A percentile compares a stretch with the other conserved stretches of the same genome.
These are phyloP conservation scores for Holocentrus rufus DNA, from an alignment of 2,797 vertebrate genomes.

Conservation along the genomic window DNA sequence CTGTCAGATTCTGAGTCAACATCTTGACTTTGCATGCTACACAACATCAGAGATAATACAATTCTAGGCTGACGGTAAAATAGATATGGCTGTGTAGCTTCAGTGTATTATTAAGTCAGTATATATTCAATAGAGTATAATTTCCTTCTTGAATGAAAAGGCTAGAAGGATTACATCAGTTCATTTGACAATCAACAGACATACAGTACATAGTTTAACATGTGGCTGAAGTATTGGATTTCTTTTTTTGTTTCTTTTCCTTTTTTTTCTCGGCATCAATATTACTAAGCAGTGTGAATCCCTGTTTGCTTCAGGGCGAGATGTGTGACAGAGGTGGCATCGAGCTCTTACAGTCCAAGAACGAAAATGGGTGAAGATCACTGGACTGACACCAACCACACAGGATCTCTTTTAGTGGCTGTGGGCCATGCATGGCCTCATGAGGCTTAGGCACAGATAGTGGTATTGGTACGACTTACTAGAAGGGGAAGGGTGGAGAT, in stretches of 20 bases:
- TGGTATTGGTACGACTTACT: conserved; percentile 89
- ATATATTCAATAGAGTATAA: conserved; percentile 53
- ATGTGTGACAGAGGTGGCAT: conserved; percentile 99
- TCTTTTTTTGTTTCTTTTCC: conserved; percentile 76
- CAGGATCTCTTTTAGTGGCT: conserved; percentile 97
- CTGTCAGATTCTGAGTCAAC: conserved; percentile 77
- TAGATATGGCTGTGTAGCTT: conserved; percentile 57
- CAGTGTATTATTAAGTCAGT: conserved; percentile 62
- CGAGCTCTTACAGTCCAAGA: conserved; percentile 99
- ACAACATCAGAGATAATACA: conserved; percentile 80
- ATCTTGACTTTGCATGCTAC: conserved; percentile 88
- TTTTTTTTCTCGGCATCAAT: conserved; percentile 91
- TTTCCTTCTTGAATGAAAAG: conserved; percentile 55
- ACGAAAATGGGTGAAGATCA: conserved; percentile 99
- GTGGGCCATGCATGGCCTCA: conserved; percentile 91
- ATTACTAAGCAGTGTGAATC: conserved; percentile 99
- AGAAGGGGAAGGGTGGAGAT: conserved; percentile 84
- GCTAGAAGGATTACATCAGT: conserved; percentile 87
- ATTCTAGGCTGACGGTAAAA: conserved; percentile 67
- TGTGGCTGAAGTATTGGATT: conserved; percentile 92
- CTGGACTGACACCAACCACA: conserved; percentile 96
- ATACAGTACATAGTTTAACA: conserved; percentile 86
- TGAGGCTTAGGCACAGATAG: conserved; percentile 95
- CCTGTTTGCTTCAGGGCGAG: conserved; percentile 99
- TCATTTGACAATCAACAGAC: conserved; percentile 84